Percentiles rank a stretch among this genome's conserved stretches.
phyloP scores from a whole-genome alignment of 2,797 vertebrate species.

The Cichlasoma orientale region DNA sequence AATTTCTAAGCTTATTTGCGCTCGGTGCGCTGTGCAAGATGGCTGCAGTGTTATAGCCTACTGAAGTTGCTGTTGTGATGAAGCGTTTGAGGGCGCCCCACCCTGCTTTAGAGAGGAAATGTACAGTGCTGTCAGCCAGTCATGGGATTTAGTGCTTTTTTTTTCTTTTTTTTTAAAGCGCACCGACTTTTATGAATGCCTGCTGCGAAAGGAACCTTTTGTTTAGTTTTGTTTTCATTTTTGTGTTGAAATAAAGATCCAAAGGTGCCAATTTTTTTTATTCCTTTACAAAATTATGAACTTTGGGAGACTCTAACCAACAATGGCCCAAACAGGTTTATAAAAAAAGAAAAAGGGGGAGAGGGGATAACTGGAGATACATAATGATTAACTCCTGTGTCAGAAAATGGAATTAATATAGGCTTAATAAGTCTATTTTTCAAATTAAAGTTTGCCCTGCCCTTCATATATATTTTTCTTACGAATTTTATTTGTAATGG shows the following conservation, averaged over 20 bases:
- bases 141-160: not conserved
- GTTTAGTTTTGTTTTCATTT: not conserved
- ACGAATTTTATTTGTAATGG: not conserved
- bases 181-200: not conserved
- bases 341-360: not conserved
- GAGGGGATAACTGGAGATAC: too few relatives aligned
- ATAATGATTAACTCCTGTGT: too few relatives aligned
- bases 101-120: slow-evolving; percentile 49
- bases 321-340: not conserved
- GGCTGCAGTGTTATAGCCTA: slow-evolving; percentile 70
- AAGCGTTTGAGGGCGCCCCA: slow-evolving; percentile 67
- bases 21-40: slow-evolving; percentile 66
- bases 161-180: not conserved
- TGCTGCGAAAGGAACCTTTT: not conserved
- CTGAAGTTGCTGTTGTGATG: slow-evolving; percentile 60
- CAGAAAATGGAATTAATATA: not conserved
- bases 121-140: slow-evolving; percentile 12
- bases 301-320: not conserved
- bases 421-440: not conserved
- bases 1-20: slow-evolving; percentile 31
- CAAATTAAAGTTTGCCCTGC: not conserved
- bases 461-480: not conserved
- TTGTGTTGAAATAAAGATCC: not conserved
- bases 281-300: not conserved
- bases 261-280: not conserved